Evolutionary conservation across 2,113 vertebrate species (phyloP).

Genomic region (mouse (Mus musculus)): GRCm39 chr4:114685501-114686000

Average conservation of each 20-base stretch:
- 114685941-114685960: background rate
- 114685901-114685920: background rate
- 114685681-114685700: no score
- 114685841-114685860: background rate
- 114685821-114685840: background rate
- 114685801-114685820: background rate
- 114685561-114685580: background rate
- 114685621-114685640: background rate
- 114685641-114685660: no score
- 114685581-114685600: background rate
- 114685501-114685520: no score
- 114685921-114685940: background rate
- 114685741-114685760: background rate
- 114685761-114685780: background rate
- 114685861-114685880: background rate
- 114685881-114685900: background rate
- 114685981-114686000: slow-evolving; percentile 62
- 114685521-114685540: background rate
- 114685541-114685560: no score
- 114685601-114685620: background rate
- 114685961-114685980: slow-evolving; percentile 33
- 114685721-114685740: background rate
- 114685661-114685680: background rate
- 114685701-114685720: background rate
- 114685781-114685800: background rate